phyloP scores from a whole-genome alignment of 2,888 invertebrate genomes.

The Entomobrya multifasciata region DNA sequence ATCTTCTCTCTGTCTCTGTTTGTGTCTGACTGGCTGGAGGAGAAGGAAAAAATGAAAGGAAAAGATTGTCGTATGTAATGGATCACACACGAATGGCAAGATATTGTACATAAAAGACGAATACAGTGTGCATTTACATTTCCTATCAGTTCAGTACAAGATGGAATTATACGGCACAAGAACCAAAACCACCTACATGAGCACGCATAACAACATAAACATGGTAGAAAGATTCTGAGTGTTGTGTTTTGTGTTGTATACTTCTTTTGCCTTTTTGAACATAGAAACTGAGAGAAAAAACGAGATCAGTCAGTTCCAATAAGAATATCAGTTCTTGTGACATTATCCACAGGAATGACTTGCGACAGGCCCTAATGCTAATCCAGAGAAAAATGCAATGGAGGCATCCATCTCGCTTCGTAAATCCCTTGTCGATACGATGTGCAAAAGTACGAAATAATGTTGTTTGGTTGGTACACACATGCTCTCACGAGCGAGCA shows the following conservation, averaged over 20 bases:
- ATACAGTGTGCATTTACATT: not conserved
- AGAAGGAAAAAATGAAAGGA: too few species aligned
- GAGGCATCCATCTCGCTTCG: conserved; percentile 41
- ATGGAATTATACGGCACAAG: too few species aligned
- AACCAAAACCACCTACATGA: not conserved
- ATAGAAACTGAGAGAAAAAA: conserved; percentile 21
- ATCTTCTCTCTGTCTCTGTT: too few species aligned
- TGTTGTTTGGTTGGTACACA: conserved; percentile 29
- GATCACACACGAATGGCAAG: too few species aligned
- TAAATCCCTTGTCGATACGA: conserved; percentile 52
- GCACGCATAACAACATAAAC: not conserved
- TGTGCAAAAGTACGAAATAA: conserved; percentile 53
- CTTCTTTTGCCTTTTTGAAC: not conserved
- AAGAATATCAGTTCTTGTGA: conserved; percentile 57
- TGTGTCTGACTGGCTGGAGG: too few species aligned
- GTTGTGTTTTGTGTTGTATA: not conserved
- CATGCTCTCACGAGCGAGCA: not conserved
- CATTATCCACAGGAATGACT: conserved; percentile 53
- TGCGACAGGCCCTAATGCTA: conserved; percentile 61
- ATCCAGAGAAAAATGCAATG: conserved; percentile 47
- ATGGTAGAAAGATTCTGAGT: not conserved
- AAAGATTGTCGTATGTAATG: too few species aligned
- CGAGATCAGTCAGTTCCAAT: conserved; percentile 68
- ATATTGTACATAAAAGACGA: too few species aligned
- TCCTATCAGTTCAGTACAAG: not conserved